phyloP scores from a whole-genome alignment of 2,888 invertebrate genomes.

The Melanotus villosus region DNA sequence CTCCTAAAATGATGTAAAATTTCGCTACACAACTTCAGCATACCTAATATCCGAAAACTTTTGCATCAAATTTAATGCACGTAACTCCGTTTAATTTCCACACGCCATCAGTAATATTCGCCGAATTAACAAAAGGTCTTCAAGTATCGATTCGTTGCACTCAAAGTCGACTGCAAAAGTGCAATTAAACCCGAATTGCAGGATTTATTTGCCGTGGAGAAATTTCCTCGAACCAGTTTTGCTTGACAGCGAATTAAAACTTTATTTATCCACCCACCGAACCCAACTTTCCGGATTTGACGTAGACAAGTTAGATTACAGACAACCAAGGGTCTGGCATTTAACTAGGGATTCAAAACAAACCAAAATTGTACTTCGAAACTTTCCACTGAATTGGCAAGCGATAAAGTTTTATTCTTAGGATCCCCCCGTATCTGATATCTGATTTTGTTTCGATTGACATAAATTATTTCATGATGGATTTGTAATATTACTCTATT shows the following conservation, averaged over 20 bases:
- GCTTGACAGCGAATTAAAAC: conserved; percentile 18
- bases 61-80: too few relatives aligned
- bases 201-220: background rate
- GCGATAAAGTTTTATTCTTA: background rate
- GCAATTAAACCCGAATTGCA: background rate
- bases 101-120: too few relatives aligned
- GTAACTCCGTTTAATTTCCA: too few relatives aligned
- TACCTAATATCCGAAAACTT: too few relatives aligned
- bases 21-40: too few relatives aligned
- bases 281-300: conserved; percentile 10
- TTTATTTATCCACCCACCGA: conserved; percentile 14
- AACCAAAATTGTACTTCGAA: background rate
- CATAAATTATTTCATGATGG: too few relatives aligned
- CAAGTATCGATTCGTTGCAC: too few relatives aligned
- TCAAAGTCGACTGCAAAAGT: too few relatives aligned
- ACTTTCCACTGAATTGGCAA: background rate
- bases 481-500: too few relatives aligned
- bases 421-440: background rate
- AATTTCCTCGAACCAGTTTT: background rate
- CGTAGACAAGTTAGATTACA: conserved; percentile 16
- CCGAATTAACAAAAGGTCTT: too few relatives aligned
- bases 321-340: background rate
- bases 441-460: background rate
- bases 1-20: too few relatives aligned
- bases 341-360: conserved; percentile 5